phyloP scores from a whole-genome alignment of 2,888 invertebrate species.

The Athrips mouffetella region DNA sequence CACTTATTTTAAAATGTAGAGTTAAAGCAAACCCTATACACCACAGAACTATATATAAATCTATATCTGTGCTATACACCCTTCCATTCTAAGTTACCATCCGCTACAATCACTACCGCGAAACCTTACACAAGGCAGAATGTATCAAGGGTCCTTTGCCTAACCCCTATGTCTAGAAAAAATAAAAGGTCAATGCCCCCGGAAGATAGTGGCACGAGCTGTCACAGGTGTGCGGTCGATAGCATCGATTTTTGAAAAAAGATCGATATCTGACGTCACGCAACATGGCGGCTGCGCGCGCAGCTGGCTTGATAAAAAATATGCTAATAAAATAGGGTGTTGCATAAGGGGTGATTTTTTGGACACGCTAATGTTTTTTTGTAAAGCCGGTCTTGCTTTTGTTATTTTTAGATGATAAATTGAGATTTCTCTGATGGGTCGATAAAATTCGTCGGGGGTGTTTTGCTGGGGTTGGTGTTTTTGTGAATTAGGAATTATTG shows the following conservation, averaged over 20 bases:
- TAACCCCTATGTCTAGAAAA: constrained; percentile 22
- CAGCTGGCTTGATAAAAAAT: constrained; percentile 55
- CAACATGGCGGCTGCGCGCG: constrained; percentile 52
- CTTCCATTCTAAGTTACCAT: background rate
- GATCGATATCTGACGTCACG: constrained; percentile 72
- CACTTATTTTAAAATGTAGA: no score
- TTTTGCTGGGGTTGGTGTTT: background rate
- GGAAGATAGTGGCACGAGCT: constrained; percentile 61
- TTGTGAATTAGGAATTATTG: background rate
- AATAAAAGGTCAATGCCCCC: constrained; percentile 59
- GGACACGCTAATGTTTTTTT: constrained; percentile 34
- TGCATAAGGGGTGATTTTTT: constrained; percentile 45
- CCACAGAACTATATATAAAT: no score
- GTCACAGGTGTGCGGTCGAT: constrained; percentile 70
- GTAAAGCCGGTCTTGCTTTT: constrained; percentile 5
- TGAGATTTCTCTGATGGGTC: constrained; percentile 11
- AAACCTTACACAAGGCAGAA: constrained; percentile 26
- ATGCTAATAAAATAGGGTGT: constrained; percentile 55
- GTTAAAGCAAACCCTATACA: background rate
- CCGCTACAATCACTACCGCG: constrained; percentile 20
- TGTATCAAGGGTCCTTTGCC: constrained; percentile 6
- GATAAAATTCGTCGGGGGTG: constrained; percentile 9
- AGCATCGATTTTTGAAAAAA: constrained; percentile 54
- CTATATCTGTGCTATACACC: no score
- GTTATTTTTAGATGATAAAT: constrained; percentile 7